A percentile compares a stretch with the other conserved stretches of the same genome.
phyloP scores from a whole-genome alignment of 35 echinoderm and acorn worm genomes.

The Heliocidaris tuberculata region DNA sequence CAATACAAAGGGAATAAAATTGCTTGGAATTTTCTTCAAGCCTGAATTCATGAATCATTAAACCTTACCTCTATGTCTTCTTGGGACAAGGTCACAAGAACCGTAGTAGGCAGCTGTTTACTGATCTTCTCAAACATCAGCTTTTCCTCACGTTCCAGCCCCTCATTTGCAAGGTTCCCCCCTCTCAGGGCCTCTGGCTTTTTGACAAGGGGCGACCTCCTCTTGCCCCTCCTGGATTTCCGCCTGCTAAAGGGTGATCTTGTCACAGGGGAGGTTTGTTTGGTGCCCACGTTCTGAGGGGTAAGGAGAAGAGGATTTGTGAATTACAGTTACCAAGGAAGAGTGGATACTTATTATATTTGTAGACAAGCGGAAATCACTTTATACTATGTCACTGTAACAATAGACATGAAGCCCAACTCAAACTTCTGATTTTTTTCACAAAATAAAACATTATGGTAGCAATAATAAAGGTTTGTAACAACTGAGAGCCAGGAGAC shows the following conservation, averaged over 20 bases:
- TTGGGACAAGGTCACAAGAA: not conserved
- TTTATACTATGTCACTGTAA: not conserved
- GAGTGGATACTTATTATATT: not conserved
- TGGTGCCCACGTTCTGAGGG: not conserved
- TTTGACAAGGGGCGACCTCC: not conserved
- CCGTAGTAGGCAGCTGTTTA: not conserved
- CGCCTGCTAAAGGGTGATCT: not conserved
- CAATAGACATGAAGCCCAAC: not conserved
- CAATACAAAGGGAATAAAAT: too few species aligned
- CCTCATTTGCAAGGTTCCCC: not conserved
- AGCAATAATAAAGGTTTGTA: too few species aligned
- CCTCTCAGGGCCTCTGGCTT: not conserved
- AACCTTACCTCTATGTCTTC: not conserved
- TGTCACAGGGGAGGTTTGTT: not conserved
- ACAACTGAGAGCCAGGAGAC: too few species aligned
- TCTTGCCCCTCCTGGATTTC: conserved; percentile 11
- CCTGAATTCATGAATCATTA: too few species aligned
- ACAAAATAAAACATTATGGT: too few species aligned
- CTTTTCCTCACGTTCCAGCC: not conserved
- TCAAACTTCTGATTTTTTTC: too few species aligned
- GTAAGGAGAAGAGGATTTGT: not conserved
- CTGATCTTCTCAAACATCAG: not conserved
- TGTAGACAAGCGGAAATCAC: not conserved
- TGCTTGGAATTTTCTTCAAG: too few species aligned
- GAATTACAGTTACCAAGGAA: not conserved